Evolutionary conservation across 2,797 vertebrate species (phyloP).

Genomic region (Sebastolobus alascanus): DNA sequence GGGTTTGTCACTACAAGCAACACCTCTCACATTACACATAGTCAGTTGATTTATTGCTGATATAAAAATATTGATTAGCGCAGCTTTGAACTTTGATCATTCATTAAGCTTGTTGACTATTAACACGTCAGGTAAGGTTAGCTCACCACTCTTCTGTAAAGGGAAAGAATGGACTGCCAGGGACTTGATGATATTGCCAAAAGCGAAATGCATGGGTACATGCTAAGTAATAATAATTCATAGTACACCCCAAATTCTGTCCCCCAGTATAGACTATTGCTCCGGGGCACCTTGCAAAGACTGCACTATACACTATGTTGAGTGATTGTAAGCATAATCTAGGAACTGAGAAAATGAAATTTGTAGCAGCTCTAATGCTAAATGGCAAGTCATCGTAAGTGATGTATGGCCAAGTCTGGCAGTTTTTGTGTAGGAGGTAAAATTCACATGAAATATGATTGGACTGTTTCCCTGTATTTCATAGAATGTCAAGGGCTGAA

Average conservation of each 20-base stretch:
- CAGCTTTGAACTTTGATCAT: constrained; percentile 19
- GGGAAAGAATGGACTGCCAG: constrained; percentile 18
- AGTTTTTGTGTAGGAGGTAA: constrained; percentile 48
- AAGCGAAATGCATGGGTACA: constrained; percentile 3
- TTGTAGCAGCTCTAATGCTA: constrained; percentile 43
- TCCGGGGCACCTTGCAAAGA: constrained; percentile 16
- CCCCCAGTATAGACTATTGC: neutral
- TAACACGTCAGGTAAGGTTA: constrained; percentile 5
- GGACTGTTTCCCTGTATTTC: constrained; percentile 19
- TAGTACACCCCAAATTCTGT: constrained; percentile 1
- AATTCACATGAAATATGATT: constrained; percentile 45
- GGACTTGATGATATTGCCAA: constrained; percentile 15
- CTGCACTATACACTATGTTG: constrained; percentile 2
- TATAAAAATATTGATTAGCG: neutral
- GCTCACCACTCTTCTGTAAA: constrained; percentile 1
- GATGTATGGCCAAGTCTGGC: constrained; percentile 29
- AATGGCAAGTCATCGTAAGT: constrained; percentile 44
- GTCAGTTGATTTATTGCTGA: neutral
- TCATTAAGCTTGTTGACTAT: constrained; percentile 26
- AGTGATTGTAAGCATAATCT: constrained; percentile 44
- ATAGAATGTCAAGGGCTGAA: neutral
- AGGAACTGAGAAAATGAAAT: constrained; percentile 43
- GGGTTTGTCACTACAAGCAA: neutral
- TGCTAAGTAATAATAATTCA: constrained; percentile 37
- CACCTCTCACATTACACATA: neutral